These are phyloP conservation scores for Pteropus rufus DNA, from an alignment of 2,797 vertebrate genomes.

Conservation along the genomic window DNA sequence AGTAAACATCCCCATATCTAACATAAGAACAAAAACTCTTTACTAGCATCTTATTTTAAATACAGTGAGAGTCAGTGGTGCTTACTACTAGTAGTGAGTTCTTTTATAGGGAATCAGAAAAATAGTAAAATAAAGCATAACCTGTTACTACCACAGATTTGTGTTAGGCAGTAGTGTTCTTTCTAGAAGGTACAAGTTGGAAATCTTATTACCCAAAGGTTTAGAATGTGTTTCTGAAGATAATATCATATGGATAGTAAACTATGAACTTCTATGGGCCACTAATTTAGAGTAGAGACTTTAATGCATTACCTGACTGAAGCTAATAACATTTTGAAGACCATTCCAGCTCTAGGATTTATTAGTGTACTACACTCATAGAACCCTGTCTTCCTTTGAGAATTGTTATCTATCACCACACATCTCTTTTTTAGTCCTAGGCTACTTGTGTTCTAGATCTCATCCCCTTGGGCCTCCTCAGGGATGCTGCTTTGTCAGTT, in stretches of 20 bases:
- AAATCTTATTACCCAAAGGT: background rate
- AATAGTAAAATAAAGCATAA: conserved; percentile 53
- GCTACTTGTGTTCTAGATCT: background rate
- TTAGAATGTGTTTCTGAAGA: background rate
- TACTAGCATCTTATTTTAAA: conserved; percentile 24
- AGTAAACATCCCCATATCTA: conserved; percentile 38
- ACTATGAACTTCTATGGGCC: background rate
- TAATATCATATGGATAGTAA: background rate
- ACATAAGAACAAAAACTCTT: background rate
- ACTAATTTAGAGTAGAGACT: background rate
- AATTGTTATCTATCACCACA: background rate
- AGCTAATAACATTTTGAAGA: background rate
- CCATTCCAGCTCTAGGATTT: background rate
- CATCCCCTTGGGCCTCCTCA: background rate
- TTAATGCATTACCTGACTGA: background rate
- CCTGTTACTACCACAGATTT: background rate
- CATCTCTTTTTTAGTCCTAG: background rate
- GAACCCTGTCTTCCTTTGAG: background rate
- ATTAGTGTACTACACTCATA: background rate
- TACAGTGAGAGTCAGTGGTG: conserved; percentile 41
- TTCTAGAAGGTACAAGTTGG: conserved; percentile 55
- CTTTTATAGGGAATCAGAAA: background rate
- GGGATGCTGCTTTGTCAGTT: background rate
- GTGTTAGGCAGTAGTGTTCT: conserved; percentile 46
- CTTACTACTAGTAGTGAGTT: background rate